A percentile compares a stretch with the other conserved stretches of the same genome.
These are phyloP conservation scores for Drosophila borealis DNA, from an alignment of 2,888 invertebrate genomes.

Conservation along the genomic window DNA sequence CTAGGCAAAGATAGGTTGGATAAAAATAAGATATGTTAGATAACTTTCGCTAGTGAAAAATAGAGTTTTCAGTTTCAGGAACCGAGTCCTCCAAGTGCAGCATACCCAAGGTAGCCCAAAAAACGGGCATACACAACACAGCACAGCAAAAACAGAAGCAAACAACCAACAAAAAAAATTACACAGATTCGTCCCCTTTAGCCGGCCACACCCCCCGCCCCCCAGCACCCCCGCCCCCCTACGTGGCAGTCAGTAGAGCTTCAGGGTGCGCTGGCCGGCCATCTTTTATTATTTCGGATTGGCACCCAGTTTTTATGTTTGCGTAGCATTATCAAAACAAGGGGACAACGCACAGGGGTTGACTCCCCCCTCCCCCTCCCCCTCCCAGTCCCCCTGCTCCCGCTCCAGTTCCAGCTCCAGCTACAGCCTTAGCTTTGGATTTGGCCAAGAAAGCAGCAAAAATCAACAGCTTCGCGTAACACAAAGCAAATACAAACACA, in stretches of 20 bases:
- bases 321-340: constrained; percentile 81
- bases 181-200: constrained; percentile 69
- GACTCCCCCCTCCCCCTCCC: constrained; percentile 40
- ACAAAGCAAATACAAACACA: constrained; percentile 72
- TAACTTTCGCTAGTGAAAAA: too few relatives aligned
- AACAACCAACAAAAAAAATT: constrained; percentile 59
- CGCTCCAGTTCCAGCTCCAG: not conserved
- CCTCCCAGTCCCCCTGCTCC: constrained; percentile 5
- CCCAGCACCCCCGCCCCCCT: not conserved
- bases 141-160: constrained; percentile 41
- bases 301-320: constrained; percentile 81
- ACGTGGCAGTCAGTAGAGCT: constrained; percentile 20
- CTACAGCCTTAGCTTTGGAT: constrained; percentile 22
- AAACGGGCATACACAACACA: constrained; percentile 28
- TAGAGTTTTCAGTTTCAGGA: too few relatives aligned
- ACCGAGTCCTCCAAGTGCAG: too few relatives aligned
- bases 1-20: too few relatives aligned
- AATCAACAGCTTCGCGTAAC: constrained; percentile 71
- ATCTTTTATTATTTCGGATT: constrained; percentile 80
- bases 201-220: constrained; percentile 1
- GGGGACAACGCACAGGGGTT: constrained; percentile 77
- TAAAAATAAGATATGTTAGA: too few relatives aligned
- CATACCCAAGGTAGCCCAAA: constrained; percentile 10
- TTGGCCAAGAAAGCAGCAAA: constrained; percentile 60
- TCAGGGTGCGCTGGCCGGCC: constrained; percentile 73